Percentiles rank a stretch among this genome's conserved stretches.
Conservation (phyloP, 2,113 vertebrate species). For the Chionis minor region DNA sequence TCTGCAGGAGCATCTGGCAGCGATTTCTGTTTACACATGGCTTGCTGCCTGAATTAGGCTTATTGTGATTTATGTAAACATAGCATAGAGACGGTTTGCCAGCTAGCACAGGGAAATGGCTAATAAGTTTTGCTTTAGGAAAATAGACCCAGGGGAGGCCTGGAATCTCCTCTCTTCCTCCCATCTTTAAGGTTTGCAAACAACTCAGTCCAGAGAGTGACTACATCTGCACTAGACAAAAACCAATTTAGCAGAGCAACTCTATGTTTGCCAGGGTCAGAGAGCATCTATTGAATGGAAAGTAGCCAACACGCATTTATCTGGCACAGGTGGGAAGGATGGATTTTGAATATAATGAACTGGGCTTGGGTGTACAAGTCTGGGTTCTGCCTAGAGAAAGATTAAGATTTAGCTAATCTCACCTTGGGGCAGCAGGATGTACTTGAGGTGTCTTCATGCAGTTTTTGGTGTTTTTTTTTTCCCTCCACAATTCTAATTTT, state of each 20-base stretch:
- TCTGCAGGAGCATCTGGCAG: not conserved
- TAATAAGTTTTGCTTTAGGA: slow-evolving; percentile 7
- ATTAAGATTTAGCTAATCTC: not conserved
- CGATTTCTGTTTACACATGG: not conserved
- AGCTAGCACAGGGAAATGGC: not conserved
- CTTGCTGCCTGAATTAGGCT: not conserved
- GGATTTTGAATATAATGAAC: not conserved
- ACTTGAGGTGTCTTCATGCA: not conserved
- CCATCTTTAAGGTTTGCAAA: not conserved
- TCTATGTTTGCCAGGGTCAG: not conserved
- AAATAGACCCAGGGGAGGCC: not conserved
- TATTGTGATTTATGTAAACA: slow-evolving; percentile 43
- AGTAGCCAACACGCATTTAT: not conserved
- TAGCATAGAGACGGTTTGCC: not conserved
- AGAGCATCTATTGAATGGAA: not conserved
- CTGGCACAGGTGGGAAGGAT: not conserved
- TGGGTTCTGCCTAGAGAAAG: not conserved
- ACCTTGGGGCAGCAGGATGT: not conserved
- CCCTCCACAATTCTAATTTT: not conserved
- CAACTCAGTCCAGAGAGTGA: not conserved
- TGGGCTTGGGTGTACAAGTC: not conserved
- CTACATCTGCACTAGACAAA: not conserved
- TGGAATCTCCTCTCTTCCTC: not conserved
- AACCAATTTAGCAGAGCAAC: not conserved
- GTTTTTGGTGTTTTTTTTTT: fast-evolving